A percentile compares a stretch with the other conserved stretches of the same genome.
phyloP scores from a whole-genome alignment of 2,888 invertebrate genomes.

The Bugula neritina region DNA sequence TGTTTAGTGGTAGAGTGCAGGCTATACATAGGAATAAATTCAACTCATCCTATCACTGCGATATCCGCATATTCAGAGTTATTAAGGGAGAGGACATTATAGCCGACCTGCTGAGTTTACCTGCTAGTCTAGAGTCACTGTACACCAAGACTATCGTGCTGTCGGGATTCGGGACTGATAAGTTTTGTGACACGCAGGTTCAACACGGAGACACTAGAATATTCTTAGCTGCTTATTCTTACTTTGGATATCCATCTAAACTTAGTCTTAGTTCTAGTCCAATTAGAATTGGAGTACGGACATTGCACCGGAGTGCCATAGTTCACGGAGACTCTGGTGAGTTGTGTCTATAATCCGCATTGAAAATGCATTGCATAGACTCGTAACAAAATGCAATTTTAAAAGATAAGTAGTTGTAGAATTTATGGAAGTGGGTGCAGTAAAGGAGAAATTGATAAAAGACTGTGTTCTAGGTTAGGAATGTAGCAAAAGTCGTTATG shows the following conservation, averaged over 20 bases:
- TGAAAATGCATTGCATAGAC: no score
- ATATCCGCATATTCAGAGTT: background rate
- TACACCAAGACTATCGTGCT: background rate
- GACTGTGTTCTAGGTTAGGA: no score
- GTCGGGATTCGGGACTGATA: constrained; percentile 3
- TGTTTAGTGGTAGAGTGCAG: background rate
- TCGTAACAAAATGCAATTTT: no score
- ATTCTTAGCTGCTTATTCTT: background rate
- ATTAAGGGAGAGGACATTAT: background rate
- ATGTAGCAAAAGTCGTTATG: no score
- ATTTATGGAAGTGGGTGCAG: no score
- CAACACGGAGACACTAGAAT: background rate
- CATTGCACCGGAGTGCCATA: background rate
- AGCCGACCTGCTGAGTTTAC: background rate
- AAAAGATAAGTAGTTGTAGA: no score
- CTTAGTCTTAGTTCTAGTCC: background rate
- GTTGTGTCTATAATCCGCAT: no score
- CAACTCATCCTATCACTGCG: constrained; percentile 2
- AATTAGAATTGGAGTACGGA: background rate
- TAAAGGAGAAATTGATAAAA: no score
- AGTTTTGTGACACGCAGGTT: background rate
- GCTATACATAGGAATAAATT: background rate
- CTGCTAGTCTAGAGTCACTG: background rate
- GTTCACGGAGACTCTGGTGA: background rate
- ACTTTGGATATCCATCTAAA: background rate